These are phyloP conservation scores for Apamea monoglypha DNA, from an alignment of 2,888 invertebrate species.

Conservation along the genomic window DNA sequence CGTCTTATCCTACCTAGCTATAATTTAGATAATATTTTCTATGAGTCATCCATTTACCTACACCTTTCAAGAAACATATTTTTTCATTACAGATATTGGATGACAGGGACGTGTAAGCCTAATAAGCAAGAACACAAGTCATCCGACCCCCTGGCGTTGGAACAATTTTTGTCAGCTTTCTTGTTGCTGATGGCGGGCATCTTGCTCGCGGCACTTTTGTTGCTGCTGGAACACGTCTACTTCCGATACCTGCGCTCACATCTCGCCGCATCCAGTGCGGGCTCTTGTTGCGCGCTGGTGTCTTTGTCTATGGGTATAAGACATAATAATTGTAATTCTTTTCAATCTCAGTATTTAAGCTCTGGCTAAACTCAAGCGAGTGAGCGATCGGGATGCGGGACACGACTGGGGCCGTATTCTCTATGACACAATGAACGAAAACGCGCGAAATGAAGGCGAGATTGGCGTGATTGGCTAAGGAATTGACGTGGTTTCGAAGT, in stretches of 20 bases:
- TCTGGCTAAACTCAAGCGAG: background rate
- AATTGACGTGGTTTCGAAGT: too few species aligned
- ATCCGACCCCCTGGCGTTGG: conserved; percentile 96
- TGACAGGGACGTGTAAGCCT: conserved; percentile 98
- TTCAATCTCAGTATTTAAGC: background rate
- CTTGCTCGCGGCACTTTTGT: conserved; percentile 95
- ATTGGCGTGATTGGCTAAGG: too few species aligned
- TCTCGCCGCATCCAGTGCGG: conserved; percentile 96
- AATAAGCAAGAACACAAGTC: conserved; percentile 97
- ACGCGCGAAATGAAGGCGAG: too few species aligned
- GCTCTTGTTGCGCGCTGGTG: conserved; percentile 98
- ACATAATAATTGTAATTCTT: background rate
- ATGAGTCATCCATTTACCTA: background rate
- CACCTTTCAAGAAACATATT: background rate
- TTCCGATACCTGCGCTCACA: conserved; percentile 97
- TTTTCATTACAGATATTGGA: conserved; percentile 94
- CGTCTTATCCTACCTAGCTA: background rate
- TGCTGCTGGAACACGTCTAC: conserved; percentile 98
- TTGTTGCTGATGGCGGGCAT: conserved; percentile 98
- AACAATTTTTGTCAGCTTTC: conserved; percentile 99
- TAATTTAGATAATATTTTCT: background rate
- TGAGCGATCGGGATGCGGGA: background rate
- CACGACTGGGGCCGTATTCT: too few species aligned
- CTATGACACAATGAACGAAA: too few species aligned
- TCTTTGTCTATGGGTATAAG: conserved; percentile 95